Evolutionary conservation across 2,888 invertebrate genomes (phyloP).

Genomic region (Luffia ferchaultella): DNA sequence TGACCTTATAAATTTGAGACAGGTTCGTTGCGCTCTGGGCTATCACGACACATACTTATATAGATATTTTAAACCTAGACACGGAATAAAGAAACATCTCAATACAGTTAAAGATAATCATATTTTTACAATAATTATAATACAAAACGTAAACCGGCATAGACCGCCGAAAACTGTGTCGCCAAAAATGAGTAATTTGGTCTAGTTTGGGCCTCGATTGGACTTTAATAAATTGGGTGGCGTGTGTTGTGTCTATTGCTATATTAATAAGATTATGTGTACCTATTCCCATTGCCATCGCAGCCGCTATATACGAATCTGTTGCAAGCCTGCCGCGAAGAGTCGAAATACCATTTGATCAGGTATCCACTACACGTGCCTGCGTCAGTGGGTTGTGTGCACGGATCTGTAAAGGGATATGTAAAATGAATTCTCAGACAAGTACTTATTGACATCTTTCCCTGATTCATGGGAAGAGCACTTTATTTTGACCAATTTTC

Average conservation of each 20-base stretch:
- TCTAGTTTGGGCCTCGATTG: conserved; percentile 7
- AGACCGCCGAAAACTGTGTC: too few relatives aligned
- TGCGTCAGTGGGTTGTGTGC: conserved; percentile 74
- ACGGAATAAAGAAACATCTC: conserved; percentile 70
- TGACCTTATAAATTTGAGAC: too few relatives aligned
- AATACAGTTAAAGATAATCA: not conserved
- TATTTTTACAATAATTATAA: too few relatives aligned
- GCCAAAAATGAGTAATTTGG: conserved; percentile 7
- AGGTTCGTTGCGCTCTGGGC: too few relatives aligned
- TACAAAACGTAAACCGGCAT: too few relatives aligned
- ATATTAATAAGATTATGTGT: conserved; percentile 58
- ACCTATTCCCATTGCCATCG: conserved; percentile 91
- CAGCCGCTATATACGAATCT: conserved; percentile 93
- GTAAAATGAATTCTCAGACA: too few relatives aligned
- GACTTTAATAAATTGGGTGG: conserved; percentile 32
- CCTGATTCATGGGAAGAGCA: too few relatives aligned
- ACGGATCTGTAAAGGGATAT: conserved; percentile 52
- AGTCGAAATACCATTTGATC: conserved; percentile 84
- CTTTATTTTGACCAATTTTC: too few relatives aligned
- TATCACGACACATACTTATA: too few relatives aligned
- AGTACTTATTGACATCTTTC: too few relatives aligned
- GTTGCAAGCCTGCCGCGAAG: conserved; percentile 67
- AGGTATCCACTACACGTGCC: conserved; percentile 80
- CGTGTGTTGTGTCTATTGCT: conserved; percentile 79
- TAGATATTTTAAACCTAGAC: too few relatives aligned